A percentile compares a stretch with the other conserved stretches of the same genome.
phyloP scores from a whole-genome alignment of 2,797 vertebrate genomes.

The Morelia viridis region DNA sequence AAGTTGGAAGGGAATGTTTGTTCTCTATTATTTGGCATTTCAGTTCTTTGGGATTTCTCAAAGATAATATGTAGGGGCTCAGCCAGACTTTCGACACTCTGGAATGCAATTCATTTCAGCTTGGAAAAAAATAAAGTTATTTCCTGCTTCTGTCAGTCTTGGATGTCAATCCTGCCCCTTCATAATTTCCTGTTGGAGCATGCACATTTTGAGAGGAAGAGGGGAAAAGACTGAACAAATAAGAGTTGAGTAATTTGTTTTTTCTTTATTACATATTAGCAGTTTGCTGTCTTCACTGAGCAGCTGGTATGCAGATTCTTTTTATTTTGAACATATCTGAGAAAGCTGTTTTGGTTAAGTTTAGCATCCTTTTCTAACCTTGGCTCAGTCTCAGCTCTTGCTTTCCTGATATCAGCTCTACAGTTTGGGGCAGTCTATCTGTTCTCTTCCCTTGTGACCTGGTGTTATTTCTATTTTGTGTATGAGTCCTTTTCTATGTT shows the following conservation, averaged over 20 bases:
- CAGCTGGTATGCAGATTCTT: neutral
- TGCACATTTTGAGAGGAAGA: neutral
- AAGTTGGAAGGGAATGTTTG: neutral
- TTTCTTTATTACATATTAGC: neutral
- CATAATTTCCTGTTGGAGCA: neutral
- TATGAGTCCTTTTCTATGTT: neutral
- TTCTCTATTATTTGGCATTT: neutral
- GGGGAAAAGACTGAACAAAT: neutral
- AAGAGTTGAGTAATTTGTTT: neutral
- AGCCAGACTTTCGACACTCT: neutral
- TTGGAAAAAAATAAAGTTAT: neutral
- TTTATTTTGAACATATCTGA: neutral
- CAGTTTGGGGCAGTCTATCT: neutral
- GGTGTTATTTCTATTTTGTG: neutral
- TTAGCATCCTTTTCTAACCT: neutral
- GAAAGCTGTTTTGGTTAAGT: neutral
- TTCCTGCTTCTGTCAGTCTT: neutral
- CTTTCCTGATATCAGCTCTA: neutral
- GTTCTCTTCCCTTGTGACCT: neutral
- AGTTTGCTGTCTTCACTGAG: neutral
- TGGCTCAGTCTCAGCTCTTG: neutral
- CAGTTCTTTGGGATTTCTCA: neutral
- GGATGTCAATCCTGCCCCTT: neutral
- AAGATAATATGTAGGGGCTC: neutral
- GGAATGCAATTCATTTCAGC: neutral